phyloP scores from a whole-genome alignment of 2,797 vertebrate species.

The Cryptoblepharus egeriae region DNA sequence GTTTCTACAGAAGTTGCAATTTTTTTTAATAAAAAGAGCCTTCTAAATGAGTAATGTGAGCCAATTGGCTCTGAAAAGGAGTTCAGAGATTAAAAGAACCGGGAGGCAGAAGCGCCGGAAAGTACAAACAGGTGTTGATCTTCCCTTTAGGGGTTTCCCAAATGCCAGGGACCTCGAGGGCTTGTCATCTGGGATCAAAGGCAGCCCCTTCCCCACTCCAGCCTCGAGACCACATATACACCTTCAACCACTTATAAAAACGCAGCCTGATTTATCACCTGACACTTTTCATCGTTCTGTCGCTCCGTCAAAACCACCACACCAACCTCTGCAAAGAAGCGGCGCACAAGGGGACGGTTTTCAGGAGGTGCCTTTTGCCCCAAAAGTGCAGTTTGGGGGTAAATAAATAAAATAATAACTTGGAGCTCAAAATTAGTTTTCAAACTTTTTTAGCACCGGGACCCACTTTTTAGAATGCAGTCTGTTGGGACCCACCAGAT shows the following conservation, averaged over 20 bases:
- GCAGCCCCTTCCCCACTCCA: conserved; percentile 49
- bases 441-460: too few relatives aligned
- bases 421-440: too few relatives aligned
- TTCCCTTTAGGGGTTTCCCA: conserved; percentile 69
- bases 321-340: conserved; percentile 49
- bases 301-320: conserved; percentile 59
- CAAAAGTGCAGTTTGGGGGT: too few relatives aligned
- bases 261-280: conserved; percentile 69
- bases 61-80: conserved; percentile 59
- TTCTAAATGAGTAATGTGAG: conserved; percentile 60
- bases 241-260: conserved; percentile 65
- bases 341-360: conserved; percentile 58
- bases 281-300: conserved; percentile 67
- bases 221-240: conserved; percentile 60
- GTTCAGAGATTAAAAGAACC: conserved; percentile 64
- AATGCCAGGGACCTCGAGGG: conserved; percentile 64
- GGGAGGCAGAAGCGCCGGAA: conserved; percentile 68
- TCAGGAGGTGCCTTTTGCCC: conserved; percentile 14
- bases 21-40: conserved; percentile 26
- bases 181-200: conserved; percentile 79
- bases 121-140: conserved; percentile 77
- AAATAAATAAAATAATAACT: too few relatives aligned
- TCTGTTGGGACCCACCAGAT: too few relatives aligned
- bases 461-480: too few relatives aligned
- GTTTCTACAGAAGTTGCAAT: conserved; percentile 1